These are phyloP conservation scores for Selenia dentaria DNA, from an alignment of 2,888 invertebrate genomes.

Conservation along the genomic window DNA sequence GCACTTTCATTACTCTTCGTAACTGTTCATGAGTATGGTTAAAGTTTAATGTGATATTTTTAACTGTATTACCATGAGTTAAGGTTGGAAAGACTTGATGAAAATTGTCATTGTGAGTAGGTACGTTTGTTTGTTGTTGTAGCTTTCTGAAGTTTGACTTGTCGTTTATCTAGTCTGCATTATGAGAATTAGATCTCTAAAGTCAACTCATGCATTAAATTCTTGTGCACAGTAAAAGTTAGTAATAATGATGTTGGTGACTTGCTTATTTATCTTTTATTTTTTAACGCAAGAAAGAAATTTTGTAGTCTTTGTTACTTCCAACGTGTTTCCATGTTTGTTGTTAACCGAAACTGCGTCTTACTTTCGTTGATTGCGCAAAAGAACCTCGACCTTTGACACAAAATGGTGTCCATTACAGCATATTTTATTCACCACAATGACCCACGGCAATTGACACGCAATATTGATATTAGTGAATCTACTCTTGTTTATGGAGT, in stretches of 20 bases:
- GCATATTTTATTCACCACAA: constrained; percentile 30
- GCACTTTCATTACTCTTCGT: constrained; percentile 51
- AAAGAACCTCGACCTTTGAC: constrained; percentile 36
- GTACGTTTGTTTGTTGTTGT: constrained; percentile 15
- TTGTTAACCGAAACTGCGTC: constrained; percentile 5
- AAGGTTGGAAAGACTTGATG: constrained; percentile 6
- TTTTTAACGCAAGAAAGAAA: no score
- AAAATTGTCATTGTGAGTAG: neutral
- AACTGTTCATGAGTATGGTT: constrained; percentile 30
- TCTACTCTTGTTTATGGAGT: constrained; percentile 7
- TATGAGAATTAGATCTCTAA: no score
- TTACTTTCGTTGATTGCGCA: constrained; percentile 12
- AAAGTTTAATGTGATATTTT: constrained; percentile 7
- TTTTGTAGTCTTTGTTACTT: no score
- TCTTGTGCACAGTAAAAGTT: no score
- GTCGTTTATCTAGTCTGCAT: constrained; percentile 3
- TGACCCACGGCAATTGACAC: constrained; percentile 34
- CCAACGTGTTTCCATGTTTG: no score
- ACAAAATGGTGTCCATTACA: constrained; percentile 28
- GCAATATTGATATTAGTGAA: constrained; percentile 37
- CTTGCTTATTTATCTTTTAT: no score
- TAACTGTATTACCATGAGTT: constrained; percentile 4
- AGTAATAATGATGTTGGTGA: no score
- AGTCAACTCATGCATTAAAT: no score
- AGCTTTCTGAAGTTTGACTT: constrained; percentile 14